A percentile compares a stretch with the other conserved stretches of the same genome.
These are phyloP conservation scores for Vidua macroura DNA, from an alignment of 2,113 vertebrate species.

Conservation along the genomic window DNA sequence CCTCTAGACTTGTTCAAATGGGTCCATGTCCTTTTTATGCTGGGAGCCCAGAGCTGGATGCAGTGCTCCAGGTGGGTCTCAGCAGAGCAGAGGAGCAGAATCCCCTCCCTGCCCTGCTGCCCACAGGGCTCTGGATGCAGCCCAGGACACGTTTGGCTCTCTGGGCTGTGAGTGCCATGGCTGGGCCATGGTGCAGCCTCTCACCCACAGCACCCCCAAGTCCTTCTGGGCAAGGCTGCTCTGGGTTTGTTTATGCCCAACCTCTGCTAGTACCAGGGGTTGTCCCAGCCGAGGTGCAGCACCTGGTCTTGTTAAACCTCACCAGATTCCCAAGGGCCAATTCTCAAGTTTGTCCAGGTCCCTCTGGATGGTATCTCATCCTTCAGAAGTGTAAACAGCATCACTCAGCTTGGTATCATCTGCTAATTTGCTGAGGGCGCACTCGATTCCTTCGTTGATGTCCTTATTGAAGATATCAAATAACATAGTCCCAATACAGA, in stretches of 20 bases:
- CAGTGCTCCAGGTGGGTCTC: background rate
- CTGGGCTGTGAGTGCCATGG: background rate
- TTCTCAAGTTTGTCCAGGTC: background rate
- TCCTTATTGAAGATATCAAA: background rate
- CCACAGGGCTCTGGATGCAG: no score
- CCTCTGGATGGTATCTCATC: background rate
- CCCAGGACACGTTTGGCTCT: background rate
- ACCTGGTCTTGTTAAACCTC: background rate
- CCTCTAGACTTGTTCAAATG: background rate
- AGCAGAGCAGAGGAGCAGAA: background rate
- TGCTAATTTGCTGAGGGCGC: background rate
- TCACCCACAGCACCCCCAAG: background rate
- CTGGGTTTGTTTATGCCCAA: background rate
- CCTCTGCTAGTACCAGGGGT: rapidly evolving
- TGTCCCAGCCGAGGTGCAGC: background rate
- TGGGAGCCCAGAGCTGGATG: background rate
- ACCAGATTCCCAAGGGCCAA: background rate
- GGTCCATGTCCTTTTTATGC: background rate
- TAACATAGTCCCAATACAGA: no score
- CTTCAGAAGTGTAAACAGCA: background rate
- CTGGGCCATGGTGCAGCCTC: background rate
- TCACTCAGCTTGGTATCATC: background rate
- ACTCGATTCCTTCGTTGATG: rapidly evolving
- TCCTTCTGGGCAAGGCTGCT: background rate
- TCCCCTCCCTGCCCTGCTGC: no score